These are phyloP conservation scores for Erebia ligea DNA, from an alignment of 2,888 invertebrate species.

Conservation along the genomic window DNA sequence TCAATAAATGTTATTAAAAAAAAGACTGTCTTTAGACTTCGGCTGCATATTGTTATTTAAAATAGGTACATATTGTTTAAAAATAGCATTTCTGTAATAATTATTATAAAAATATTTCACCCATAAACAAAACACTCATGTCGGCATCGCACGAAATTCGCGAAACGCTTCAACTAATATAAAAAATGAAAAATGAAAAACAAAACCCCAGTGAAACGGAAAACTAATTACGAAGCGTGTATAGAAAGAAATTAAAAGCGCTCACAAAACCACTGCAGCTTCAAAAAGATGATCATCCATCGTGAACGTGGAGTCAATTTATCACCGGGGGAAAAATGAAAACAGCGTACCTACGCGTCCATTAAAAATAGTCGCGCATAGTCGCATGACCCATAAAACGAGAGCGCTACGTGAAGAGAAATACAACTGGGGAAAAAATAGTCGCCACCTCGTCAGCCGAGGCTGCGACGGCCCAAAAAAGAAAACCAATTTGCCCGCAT, in stretches of 20 bases:
- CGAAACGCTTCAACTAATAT: constrained; percentile 28
- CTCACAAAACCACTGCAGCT: constrained; percentile 46
- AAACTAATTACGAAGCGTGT: constrained; percentile 43
- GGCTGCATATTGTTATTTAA: no score
- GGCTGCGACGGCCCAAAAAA: constrained; percentile 73
- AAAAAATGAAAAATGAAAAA: constrained; percentile 31
- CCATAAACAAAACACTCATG: constrained; percentile 13
- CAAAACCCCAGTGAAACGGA: constrained; percentile 38
- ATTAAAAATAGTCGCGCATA: constrained; percentile 82
- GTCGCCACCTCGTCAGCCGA: constrained; percentile 71
- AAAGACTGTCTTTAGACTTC: no score
- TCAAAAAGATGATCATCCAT: constrained; percentile 75
- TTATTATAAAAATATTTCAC: constrained; percentile 2
- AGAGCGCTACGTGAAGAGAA: constrained; percentile 76
- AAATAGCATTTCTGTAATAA: neutral
- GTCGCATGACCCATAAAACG: constrained; percentile 82
- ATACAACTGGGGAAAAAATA: constrained; percentile 73
- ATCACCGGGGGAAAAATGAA: constrained; percentile 78
- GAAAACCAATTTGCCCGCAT: constrained; percentile 82
- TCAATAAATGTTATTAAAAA: no score
- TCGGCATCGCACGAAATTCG: constrained; percentile 26
- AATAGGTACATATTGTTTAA: neutral
- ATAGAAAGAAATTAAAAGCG: constrained; percentile 43
- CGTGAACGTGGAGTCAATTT: constrained; percentile 78
- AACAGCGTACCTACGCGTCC: constrained; percentile 66